These are phyloP conservation scores for Macrostomum lignano DNA, from an alignment of 1,140 invertebrate species.

Conservation along the genomic window DNA sequence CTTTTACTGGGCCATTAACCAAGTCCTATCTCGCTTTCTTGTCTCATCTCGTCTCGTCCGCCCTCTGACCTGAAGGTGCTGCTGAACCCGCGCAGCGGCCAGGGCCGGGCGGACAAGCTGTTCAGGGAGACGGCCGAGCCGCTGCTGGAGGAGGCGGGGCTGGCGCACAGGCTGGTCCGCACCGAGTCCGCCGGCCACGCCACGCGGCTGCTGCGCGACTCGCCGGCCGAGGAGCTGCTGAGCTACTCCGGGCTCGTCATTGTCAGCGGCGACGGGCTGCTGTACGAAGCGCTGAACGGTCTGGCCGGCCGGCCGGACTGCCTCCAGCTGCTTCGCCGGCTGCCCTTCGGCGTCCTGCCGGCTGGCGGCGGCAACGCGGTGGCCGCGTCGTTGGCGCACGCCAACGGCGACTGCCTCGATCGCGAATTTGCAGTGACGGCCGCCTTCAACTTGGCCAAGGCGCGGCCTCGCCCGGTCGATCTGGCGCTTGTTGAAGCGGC, in stretches of 20 bases:
- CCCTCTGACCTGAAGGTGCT: no score
- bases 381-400: no score
- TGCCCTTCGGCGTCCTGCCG: slow-evolving; percentile 57
- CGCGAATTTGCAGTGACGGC: slow-evolving; percentile 33
- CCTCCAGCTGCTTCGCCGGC: slow-evolving; percentile 41
- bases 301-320: slow-evolving; percentile 55
- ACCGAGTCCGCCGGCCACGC: slow-evolving; percentile 4
- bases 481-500: slow-evolving; percentile 35
- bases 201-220: no score
- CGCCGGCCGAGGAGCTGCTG: slow-evolving; percentile 4
- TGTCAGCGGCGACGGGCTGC: slow-evolving; percentile 68
- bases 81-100: no score
- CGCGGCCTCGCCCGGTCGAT: slow-evolving; percentile 47
- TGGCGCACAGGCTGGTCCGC: not conserved
- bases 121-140: no score
- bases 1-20: no score
- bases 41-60: no score
- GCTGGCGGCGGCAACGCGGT: slow-evolving; percentile 81
- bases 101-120: no score
- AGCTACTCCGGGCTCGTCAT: slow-evolving; percentile 49
- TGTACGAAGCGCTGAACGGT: slow-evolving; percentile 64
- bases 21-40: no score
- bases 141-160: no score
- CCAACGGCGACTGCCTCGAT: slow-evolving; percentile 37
- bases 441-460: slow-evolving; percentile 45